Evolutionary conservation across 2,888 invertebrate genomes (phyloP).

Genomic region (Pheosia tremula): DNA sequence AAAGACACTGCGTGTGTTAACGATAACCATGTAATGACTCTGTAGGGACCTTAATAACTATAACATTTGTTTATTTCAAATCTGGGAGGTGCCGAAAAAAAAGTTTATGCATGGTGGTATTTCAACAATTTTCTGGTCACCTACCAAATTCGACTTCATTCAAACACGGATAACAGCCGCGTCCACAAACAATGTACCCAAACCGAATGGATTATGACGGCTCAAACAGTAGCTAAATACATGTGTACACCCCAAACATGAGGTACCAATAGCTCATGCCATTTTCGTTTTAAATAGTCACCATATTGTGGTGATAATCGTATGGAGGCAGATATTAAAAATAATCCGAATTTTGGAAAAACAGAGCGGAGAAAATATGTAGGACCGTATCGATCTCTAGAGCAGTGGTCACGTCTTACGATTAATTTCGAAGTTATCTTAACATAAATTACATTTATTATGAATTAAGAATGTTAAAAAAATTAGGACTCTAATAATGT

Average conservation of each 20-base stretch:
- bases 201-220: conserved; percentile 54
- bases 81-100: too few species aligned
- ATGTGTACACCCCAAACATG: conserved; percentile 7
- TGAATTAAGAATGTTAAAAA: too few species aligned
- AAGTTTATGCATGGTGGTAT: too few species aligned
- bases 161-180: conserved; percentile 39
- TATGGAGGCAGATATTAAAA: neutral
- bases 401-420: neutral
- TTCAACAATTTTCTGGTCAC: conserved; percentile 28
- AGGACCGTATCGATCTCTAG: neutral
- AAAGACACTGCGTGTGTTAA: too few species aligned
- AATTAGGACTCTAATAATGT: too few species aligned
- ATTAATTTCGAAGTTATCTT: too few species aligned
- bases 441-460: too few species aligned
- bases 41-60: too few species aligned
- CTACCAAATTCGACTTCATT: conserved; percentile 29
- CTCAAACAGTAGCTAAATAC: conserved; percentile 37
- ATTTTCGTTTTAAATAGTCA: neutral
- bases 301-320: neutral
- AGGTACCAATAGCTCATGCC: neutral
- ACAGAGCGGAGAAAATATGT: neutral
- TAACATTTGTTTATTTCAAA: too few species aligned
- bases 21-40: too few species aligned
- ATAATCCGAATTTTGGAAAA: neutral
- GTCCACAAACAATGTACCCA: conserved; percentile 45